Evolutionary conservation across 1,140 invertebrate genomes (phyloP).

Genomic region (Popillia japonica): DNA sequence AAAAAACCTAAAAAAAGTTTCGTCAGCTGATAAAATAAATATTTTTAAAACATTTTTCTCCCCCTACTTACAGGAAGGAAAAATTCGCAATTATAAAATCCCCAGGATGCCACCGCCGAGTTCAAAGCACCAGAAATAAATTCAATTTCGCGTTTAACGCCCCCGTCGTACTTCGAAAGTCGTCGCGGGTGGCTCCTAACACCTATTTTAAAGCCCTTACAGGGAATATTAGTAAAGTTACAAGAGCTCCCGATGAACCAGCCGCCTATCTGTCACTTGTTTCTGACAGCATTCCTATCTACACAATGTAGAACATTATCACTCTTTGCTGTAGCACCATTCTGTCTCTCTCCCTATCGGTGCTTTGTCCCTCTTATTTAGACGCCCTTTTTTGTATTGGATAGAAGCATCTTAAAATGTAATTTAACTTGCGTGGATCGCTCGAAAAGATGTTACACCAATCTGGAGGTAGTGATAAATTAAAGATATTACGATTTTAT

Average conservation of each 20-base stretch:
- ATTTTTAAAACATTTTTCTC: too few relatives aligned
- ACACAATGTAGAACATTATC: slow-evolving; percentile 11
- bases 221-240: background rate
- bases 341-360: background rate
- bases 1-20: too few relatives aligned
- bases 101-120: background rate
- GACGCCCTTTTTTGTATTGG: too few relatives aligned
- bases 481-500: slow-evolving; percentile 8
- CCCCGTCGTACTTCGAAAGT: background rate
- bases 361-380: background rate
- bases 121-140: background rate
- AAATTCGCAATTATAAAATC: background rate
- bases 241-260: background rate
- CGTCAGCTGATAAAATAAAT: too few relatives aligned
- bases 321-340: background rate
- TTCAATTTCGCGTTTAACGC: slow-evolving; percentile 2
- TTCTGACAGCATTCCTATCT: background rate
- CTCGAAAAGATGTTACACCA: background rate
- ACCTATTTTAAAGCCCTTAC: slow-evolving; percentile 9
- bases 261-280: slow-evolving; percentile 4
- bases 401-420: too few relatives aligned
- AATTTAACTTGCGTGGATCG: too few relatives aligned
- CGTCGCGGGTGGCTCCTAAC: background rate
- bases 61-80: too few relatives aligned
- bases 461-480: background rate